These are phyloP conservation scores for Xyrichtys novacula DNA, from an alignment of 2,797 vertebrate species.

Conservation along the genomic window DNA sequence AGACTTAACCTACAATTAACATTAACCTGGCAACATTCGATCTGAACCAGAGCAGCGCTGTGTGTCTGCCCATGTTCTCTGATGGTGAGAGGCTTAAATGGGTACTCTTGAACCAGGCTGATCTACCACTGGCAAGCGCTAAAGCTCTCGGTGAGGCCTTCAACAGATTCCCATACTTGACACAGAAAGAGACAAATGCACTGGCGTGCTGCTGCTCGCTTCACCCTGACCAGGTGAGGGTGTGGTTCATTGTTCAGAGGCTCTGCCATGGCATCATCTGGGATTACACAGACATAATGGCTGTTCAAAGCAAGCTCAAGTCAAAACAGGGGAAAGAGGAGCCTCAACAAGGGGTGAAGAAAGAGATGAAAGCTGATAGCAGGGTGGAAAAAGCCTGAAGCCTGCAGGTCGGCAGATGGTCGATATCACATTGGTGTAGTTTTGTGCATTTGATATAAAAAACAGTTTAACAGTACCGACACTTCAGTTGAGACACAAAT, in stretches of 20 bases:
- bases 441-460: no score
- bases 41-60: constrained; percentile 66
- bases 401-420: no score
- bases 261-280: constrained; percentile 91
- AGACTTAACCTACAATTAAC: neutral
- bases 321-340: constrained; percentile 2
- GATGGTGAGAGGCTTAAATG: constrained; percentile 85
- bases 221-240: constrained; percentile 87
- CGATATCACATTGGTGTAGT: no score
- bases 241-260: constrained; percentile 91
- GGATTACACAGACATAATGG: constrained; percentile 86
- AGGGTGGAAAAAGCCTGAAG: neutral
- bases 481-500: no score
- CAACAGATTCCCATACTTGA: constrained; percentile 88
- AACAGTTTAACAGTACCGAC: no score
- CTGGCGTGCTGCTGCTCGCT: constrained; percentile 85
- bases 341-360: fast-evolving
- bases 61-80: constrained; percentile 87
- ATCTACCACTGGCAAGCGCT: constrained; percentile 75
- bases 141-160: constrained; percentile 86
- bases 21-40: neutral
- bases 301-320: constrained; percentile 67
- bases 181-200: constrained; percentile 77
- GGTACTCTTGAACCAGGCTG: constrained; percentile 78
- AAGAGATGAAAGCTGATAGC: fast-evolving